Evolutionary conservation across 2,797 vertebrate genomes (phyloP).

Genomic region (Oreonectes daqikongensis): DNA sequence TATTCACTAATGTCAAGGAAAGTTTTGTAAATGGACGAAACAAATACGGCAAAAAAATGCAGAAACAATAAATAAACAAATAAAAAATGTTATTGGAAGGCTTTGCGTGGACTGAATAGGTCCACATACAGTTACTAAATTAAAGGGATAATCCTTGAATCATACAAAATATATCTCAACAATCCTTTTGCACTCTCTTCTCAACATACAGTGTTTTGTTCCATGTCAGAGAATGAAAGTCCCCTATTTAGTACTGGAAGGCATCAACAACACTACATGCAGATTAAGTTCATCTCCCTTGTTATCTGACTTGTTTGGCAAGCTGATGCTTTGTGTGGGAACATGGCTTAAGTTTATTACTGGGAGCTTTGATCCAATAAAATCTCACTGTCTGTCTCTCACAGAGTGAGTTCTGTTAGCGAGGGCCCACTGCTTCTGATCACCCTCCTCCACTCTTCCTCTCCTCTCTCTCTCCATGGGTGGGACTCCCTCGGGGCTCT

Average conservation of each 20-base stretch:
- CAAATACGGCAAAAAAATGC: no score
- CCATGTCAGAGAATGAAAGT: slow-evolving; percentile 1
- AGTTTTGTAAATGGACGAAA: no score
- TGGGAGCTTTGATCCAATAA: slow-evolving; percentile 15
- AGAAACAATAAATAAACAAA: no score
- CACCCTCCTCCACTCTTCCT: slow-evolving; percentile 72
- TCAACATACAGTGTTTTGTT: background rate
- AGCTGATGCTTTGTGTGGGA: slow-evolving; percentile 54
- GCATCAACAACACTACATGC: slow-evolving; percentile 30
- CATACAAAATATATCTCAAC: no score
- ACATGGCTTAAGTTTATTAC: slow-evolving; percentile 34
- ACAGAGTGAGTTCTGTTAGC: slow-evolving; percentile 61
- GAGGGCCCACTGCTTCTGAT: slow-evolving; percentile 64
- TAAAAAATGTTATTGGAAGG: no score
- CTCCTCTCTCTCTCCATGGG: slow-evolving; percentile 68
- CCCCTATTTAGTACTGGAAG: background rate
- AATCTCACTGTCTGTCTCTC: slow-evolving; percentile 32
- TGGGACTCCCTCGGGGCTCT: slow-evolving; percentile 64
- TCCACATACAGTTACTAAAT: no score
- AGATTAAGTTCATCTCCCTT: slow-evolving; percentile 44
- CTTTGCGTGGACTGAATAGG: no score
- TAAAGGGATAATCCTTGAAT: no score
- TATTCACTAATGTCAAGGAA: no score
- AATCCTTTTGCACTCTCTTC: background rate
- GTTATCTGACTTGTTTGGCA: slow-evolving; percentile 42